Percentiles rank a stretch among this genome's conserved stretches.
Conservation (phyloP, 1,140 invertebrate genomes). For the Acyrthosiphon pisum region DNA sequence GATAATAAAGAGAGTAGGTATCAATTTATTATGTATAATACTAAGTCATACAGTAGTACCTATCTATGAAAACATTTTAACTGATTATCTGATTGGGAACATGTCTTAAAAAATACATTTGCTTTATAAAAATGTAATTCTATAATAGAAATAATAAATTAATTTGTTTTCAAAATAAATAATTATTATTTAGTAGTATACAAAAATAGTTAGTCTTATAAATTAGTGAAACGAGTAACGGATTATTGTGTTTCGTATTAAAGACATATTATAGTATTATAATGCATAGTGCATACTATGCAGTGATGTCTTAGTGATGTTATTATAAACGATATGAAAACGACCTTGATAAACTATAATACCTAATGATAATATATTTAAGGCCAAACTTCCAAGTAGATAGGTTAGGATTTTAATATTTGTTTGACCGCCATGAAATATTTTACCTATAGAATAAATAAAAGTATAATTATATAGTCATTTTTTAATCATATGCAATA, state of each 20-base stretch:
- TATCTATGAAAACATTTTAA: not conserved
- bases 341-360: conserved; percentile 14
- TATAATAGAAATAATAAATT: not conserved
- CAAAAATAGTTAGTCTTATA: not conserved
- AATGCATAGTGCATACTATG: not conserved
- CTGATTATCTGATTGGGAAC: not conserved
- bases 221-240: not conserved
- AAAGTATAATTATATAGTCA: not conserved
- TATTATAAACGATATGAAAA: not conserved
- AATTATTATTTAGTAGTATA: not conserved
- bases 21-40: too few species aligned
- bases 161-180: not conserved
- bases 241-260: not conserved
- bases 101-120: not conserved
- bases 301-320: not conserved
- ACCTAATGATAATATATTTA: not conserved
- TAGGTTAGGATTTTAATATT: conserved; percentile 25
- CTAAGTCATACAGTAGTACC: not conserved
- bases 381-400: conserved; percentile 10
- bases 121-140: not conserved
- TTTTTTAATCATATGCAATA: conserved; percentile 26
- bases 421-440: conserved; percentile 20
- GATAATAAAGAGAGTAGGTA: too few species aligned
- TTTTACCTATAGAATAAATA: conserved; percentile 15
- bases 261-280: not conserved